Evolutionary conservation across 2,113 vertebrate species (phyloP), one percentile per base, ranked within the genome.

Genomic region (Centrocercus urophasianus): DNA sequence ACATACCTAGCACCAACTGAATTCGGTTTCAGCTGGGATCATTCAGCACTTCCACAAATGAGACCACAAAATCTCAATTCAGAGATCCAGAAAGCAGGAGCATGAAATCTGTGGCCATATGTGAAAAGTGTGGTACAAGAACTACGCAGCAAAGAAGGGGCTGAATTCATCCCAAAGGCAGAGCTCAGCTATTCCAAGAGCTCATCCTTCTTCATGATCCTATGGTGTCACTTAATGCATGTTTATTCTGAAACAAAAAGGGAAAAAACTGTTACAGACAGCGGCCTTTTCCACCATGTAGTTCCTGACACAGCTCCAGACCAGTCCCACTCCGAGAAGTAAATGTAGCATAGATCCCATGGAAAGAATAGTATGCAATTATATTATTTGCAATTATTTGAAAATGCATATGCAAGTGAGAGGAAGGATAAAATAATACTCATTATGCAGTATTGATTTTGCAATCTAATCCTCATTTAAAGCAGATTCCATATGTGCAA

Each of bases 361-460:
- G 43, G 87, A 82, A 78, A 84, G 84, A 84, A 92, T 93, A 92
- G 47, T 72, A 75, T 64, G 91, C 81, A 93, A 93, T 93, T 93
- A 92, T 78, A 75, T 50, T 81, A 48, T 95, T 95, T 92, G 89
- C 81, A 93, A 79, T 50, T 81, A 48, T 93, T 95, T 92, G 93
- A 74, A 92, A 92, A 92, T 93, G 75, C 88, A 90, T 84, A 95
- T 86, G 77, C 73, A 47, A 84, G 90, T 57, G 69, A 88, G 80
- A 88, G 72, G 91, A 95, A 93, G 87, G 57, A 92, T 66, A 91
- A 94, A 93, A 87, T 78, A 93, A 95, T 77, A 24, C 65, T 90
- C 84, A 89, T 96, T 90, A 93, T 75, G 87, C 75, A 83, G 70
- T 57, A 92, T 90, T 95, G 91, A 93, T 88, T 95, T 93, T 92